Percentiles rank a stretch among this genome's conserved stretches.
phyloP scores from a whole-genome alignment of 2,797 vertebrate genomes.

The Distichodus sexfasciatus region DNA sequence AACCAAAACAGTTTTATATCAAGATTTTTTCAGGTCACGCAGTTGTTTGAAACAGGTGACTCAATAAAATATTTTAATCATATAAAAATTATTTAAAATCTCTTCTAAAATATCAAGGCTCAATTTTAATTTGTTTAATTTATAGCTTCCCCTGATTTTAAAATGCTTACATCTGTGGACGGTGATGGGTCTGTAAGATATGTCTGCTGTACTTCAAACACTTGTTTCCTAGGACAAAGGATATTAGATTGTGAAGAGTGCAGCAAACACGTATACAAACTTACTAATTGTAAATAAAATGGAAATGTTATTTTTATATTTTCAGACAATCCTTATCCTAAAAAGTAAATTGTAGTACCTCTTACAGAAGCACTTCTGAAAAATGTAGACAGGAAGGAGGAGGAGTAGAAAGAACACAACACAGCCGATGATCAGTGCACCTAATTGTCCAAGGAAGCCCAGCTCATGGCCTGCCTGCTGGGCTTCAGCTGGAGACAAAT shows the following conservation, averaged over 20 bases:
- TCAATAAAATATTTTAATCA: too few relatives aligned
- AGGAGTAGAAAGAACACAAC: conserved; percentile 31
- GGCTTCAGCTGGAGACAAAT: conserved; percentile 16
- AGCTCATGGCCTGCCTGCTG: background rate
- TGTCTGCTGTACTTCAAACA: conserved; percentile 43
- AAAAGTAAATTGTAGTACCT: conserved; percentile 26
- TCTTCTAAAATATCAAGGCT: too few relatives aligned
- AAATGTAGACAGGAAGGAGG: conserved; percentile 20
- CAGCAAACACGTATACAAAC: too few relatives aligned
- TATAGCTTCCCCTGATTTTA: background rate
- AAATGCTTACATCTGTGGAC: conserved; percentile 45
- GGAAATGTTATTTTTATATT: background rate
- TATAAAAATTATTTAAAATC: too few relatives aligned
- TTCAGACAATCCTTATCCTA: background rate
- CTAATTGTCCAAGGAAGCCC: conserved; percentile 26
- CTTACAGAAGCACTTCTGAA: conserved; percentile 4
- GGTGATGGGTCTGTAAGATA: conserved; percentile 12
- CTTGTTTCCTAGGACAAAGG: conserved; percentile 31
- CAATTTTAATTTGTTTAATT: background rate
- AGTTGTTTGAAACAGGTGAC: too few relatives aligned
- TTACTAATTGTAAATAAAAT: background rate
- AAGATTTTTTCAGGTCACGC: too few relatives aligned
- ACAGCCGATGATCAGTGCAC: conserved; percentile 36
- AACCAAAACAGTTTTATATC: background rate
- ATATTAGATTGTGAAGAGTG: background rate